Evolutionary conservation across 2,888 invertebrate genomes (phyloP).

Genomic region (Fragum fragum): DNA sequence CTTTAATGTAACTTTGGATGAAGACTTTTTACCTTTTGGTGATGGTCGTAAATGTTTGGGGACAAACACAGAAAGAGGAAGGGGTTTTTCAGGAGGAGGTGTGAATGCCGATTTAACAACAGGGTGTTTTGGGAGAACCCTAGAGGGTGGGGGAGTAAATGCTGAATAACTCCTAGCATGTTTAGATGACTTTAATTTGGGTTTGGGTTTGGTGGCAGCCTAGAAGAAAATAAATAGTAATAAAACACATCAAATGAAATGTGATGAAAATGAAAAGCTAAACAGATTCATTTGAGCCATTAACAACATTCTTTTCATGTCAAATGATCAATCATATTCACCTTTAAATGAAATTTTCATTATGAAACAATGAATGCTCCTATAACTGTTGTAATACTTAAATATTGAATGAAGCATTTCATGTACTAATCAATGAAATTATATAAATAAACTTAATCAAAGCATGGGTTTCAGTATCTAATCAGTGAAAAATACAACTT

Average conservation of each 20-base stretch:
- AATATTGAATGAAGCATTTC: too few relatives aligned
- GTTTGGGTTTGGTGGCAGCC: constrained; percentile 25
- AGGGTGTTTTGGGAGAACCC: constrained; percentile 20
- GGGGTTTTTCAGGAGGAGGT: constrained; percentile 73
- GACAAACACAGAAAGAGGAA: constrained; percentile 56
- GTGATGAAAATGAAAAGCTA: background rate
- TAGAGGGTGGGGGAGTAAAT: constrained; percentile 48
- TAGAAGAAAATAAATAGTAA: constrained; percentile 36
- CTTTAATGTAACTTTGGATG: constrained; percentile 46
- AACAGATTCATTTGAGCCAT: background rate
- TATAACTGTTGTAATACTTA: too few relatives aligned
- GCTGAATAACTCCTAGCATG: constrained; percentile 33
- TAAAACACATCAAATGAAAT: background rate
- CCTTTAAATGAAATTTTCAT: too few relatives aligned
- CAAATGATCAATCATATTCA: too few relatives aligned
- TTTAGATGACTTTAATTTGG: constrained; percentile 21
- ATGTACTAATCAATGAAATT: too few relatives aligned
- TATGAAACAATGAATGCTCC: too few relatives aligned
- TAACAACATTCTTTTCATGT: too few relatives aligned
- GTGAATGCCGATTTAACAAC: constrained; percentile 76
- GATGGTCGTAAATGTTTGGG: constrained; percentile 25
- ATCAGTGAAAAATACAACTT: too few relatives aligned
- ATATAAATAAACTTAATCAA: too few relatives aligned
- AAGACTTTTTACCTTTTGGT: background rate
- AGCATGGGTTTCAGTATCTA: too few relatives aligned